These are phyloP conservation scores for Thysanoteuthis rhombus DNA, from an alignment of 2,888 invertebrate species.

Conservation along the genomic window DNA sequence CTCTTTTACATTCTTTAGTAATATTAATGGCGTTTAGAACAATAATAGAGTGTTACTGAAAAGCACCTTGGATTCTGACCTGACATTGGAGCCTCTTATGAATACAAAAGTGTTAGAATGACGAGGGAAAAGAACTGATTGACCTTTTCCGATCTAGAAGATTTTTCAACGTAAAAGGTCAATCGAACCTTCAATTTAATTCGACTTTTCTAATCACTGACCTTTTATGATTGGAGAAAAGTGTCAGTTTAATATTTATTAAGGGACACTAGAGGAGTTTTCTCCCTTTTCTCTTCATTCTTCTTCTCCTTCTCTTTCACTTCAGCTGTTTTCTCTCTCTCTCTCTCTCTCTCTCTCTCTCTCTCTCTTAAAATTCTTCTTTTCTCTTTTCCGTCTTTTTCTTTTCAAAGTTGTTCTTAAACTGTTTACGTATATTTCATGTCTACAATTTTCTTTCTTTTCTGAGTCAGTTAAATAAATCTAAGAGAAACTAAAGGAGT, in stretches of 20 bases:
- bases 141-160: not conserved
- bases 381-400: not conserved
- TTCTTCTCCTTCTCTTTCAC: not conserved
- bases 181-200: not conserved
- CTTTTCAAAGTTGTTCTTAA: not conserved
- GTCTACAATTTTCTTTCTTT: too few species aligned
- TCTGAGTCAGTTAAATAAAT: too few species aligned
- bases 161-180: not conserved
- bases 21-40: not conserved
- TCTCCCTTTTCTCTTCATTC: not conserved
- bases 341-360: not conserved
- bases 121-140: not conserved
- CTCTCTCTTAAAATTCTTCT: not conserved
- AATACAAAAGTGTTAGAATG: not conserved
- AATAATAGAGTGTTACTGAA: not conserved
- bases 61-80: not conserved
- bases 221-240: not conserved
- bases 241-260: not conserved
- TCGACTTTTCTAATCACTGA: not conserved
- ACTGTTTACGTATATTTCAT: too few species aligned
- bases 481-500: too few species aligned
- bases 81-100: not conserved
- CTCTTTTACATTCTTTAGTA: not conserved
- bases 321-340: not conserved
- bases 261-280: not conserved